A percentile compares a stretch with the other conserved stretches of the same genome.
phyloP scores from a whole-genome alignment of 2,113 vertebrate species.

The Donacobius atricapilla region DNA sequence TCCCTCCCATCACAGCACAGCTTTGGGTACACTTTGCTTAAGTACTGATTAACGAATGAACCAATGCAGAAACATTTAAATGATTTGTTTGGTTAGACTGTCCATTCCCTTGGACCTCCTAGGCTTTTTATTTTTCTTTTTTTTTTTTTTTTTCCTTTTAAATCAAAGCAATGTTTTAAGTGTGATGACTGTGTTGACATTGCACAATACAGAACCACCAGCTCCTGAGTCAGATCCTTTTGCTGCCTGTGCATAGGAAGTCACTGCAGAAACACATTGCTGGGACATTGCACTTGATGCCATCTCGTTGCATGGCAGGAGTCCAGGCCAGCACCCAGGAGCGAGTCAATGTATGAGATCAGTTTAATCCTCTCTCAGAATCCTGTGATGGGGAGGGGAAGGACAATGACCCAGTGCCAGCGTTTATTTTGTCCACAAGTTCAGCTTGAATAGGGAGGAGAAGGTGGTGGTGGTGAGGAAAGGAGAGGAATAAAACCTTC shows the following conservation, averaged over 20 bases:
- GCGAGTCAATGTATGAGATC: slow-evolving; percentile 61
- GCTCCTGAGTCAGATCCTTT: not conserved
- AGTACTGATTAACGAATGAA: slow-evolving; percentile 66
- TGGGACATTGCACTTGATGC: slow-evolving; percentile 27
- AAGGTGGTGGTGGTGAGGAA: not conserved
- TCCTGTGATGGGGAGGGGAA: slow-evolving; percentile 12
- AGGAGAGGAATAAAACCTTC: not conserved
- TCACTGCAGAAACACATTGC: slow-evolving; percentile 50
- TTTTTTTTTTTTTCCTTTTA: not conserved
- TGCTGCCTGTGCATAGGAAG: slow-evolving; percentile 34
- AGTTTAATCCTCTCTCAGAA: slow-evolving; percentile 69
- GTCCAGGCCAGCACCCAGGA: slow-evolving; percentile 64
- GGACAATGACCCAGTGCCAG: slow-evolving; percentile 61
- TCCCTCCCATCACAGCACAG: not conserved
- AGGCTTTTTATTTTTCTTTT: not conserved
- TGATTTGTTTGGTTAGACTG: not conserved
- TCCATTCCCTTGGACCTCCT: not conserved
- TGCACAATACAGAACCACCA: not conserved
- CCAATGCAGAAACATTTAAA: slow-evolving; percentile 28
- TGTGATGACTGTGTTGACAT: not conserved
- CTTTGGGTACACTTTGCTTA: not conserved
- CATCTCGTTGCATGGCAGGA: slow-evolving; percentile 25
- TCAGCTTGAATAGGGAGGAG: slow-evolving; percentile 57
- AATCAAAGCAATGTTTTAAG: not conserved
- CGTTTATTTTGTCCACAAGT: slow-evolving; percentile 64